Evolutionary conservation across 2,797 vertebrate species (phyloP), one percentile per base, ranked within the genome.

Genomic region (Moxostoma hubbsi): DNA sequence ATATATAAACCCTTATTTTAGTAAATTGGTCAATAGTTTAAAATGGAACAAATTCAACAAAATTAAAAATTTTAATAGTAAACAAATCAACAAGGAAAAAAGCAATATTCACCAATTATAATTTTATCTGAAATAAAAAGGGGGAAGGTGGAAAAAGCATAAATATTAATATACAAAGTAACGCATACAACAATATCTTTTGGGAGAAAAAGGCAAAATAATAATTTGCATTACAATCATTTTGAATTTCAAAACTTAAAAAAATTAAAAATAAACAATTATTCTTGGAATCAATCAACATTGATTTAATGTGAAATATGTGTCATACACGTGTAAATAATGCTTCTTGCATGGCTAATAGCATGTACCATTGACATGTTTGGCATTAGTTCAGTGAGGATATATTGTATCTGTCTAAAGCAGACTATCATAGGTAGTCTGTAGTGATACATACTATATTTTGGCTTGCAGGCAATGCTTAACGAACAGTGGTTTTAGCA

Each of bases 401-500:
- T 51, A 61, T 7, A 59, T 36, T 36, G 45, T 15, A 13, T 61
- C 24, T 77, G 49, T 69, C 53, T 16, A 58, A 24, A 59, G 70
- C 43, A 67, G 7, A 53, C 11, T 49, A 24, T 66, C 12, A 49
- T 15, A 53, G 43, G 50, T 7, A 10, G 7, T 24, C 59, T 78
- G 15, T 63, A 53, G 11, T 2, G 2, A n/a, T n/a, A n/a, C 24
- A 11, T 24, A 10, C 43, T 36, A 36, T 57, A 46, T 54, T 43
- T 50, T 57, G 61, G 58, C 58, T 13, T 46, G 15, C 7, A 54
- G 65, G 51, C 57, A 24, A 78, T 59, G n/a, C 47, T 51, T 51
- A 9, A 51, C 4, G 36, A 63, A 47, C 9, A 71, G 62, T 67
- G 77, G 75, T 43, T 51, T 18, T 70, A 76, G 59, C 45, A 47